phyloP scores from a whole-genome alignment of 2,113 vertebrate genomes.

The Prionailurus bengalensis region DNA sequence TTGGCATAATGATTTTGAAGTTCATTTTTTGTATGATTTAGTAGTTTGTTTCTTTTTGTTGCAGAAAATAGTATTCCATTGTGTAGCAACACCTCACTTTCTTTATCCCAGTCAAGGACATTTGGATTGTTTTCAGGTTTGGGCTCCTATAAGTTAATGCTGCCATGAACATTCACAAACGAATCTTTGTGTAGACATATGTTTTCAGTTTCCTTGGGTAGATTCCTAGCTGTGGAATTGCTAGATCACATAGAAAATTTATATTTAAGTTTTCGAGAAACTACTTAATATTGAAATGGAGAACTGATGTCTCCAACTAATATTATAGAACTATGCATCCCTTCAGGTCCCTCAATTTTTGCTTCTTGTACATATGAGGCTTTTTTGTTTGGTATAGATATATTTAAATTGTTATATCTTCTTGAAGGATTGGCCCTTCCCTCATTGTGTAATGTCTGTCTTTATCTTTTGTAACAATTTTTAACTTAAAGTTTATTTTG shows the following conservation, averaged over 20 bases:
- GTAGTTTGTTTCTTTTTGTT: not conserved
- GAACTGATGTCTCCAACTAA: not conserved
- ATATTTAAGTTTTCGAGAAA: constrained; percentile 3
- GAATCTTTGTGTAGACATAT: not conserved
- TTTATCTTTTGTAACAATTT: not conserved
- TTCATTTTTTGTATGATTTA: not conserved
- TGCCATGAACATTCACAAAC: not conserved
- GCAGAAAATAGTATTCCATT: not conserved
- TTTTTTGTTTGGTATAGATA: not conserved
- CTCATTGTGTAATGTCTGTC: not conserved
- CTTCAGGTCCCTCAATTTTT: not conserved
- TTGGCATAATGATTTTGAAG: not conserved
- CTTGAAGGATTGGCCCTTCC: not conserved
- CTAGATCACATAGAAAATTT: not conserved
- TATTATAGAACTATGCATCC: not conserved
- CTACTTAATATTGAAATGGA: not conserved
- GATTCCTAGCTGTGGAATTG: not conserved
- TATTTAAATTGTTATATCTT: not conserved
- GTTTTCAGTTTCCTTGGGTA: not conserved
- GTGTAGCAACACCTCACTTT: not conserved
- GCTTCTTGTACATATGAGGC: not conserved
- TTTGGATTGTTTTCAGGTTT: not conserved
- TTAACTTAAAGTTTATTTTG: not conserved
- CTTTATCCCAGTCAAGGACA: not conserved
- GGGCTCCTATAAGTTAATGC: not conserved